phyloP scores from a whole-genome alignment of 2,113 vertebrate species.

The Chaenogobius annularis region DNA sequence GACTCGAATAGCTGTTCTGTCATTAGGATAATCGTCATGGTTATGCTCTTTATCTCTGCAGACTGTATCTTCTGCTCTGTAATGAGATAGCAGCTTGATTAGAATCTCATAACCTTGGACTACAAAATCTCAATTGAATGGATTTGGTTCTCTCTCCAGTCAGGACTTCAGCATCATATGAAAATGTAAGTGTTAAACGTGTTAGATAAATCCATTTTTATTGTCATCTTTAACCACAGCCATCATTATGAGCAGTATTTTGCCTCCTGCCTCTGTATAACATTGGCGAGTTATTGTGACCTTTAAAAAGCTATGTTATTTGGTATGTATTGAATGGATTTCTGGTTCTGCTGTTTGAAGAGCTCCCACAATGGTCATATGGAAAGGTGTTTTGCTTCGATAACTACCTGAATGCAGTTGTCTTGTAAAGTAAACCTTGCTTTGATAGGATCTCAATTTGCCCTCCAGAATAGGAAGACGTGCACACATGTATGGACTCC shows the following conservation, averaged over 20 bases:
- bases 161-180: slow-evolving; percentile 5
- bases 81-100: slow-evolving; percentile 60
- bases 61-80: slow-evolving; percentile 55
- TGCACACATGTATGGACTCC: not conserved
- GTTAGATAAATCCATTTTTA: not conserved
- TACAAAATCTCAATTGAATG: slow-evolving; percentile 55
- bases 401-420: slow-evolving; percentile 65
- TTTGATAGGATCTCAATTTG: slow-evolving; percentile 47
- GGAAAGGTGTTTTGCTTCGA: slow-evolving; percentile 77
- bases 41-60: slow-evolving; percentile 50
- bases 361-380: slow-evolving; percentile 62
- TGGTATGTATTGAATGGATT: slow-evolving; percentile 53
- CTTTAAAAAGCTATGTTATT: slow-evolving; percentile 64
- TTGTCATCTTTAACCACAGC: slow-evolving; percentile 22
- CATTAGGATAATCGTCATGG: slow-evolving; percentile 46
- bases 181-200: not conserved
- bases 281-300: slow-evolving; percentile 67
- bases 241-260: slow-evolving; percentile 34
- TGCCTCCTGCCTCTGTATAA: slow-evolving; percentile 54
- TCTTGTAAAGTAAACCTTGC: slow-evolving; percentile 54
- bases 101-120: slow-evolving; percentile 52
- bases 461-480: slow-evolving; percentile 30
- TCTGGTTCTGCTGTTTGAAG: slow-evolving; percentile 56
- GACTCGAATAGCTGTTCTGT: slow-evolving; percentile 41
- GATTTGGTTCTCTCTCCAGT: slow-evolving; percentile 31